Evolutionary conservation across 2,113 vertebrate species (phyloP).

Genomic region (Parotia lawesii): DNA sequence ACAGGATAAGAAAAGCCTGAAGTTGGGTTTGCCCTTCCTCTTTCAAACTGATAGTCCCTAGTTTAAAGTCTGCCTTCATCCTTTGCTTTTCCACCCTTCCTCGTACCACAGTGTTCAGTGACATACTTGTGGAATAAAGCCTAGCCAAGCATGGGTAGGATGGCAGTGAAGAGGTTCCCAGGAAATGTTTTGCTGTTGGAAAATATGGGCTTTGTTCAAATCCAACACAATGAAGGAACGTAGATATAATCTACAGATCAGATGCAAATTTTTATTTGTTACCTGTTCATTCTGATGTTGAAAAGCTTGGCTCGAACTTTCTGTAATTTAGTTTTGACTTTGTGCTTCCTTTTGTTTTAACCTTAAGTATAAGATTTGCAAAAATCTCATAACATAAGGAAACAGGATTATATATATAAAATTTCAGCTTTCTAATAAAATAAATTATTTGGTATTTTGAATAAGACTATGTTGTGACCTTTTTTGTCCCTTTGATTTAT

Average conservation of each 20-base stretch:
- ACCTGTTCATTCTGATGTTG: neutral
- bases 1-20: neutral
- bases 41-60: neutral
- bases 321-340: neutral
- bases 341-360: neutral
- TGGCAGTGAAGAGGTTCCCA: neutral
- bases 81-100: neutral
- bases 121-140: neutral
- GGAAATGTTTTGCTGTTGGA: neutral
- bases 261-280: neutral
- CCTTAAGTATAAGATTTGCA: neutral
- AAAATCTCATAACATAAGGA: neutral
- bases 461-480: neutral
- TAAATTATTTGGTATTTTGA: neutral
- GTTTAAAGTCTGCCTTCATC: neutral
- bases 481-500: neutral
- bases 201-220: neutral
- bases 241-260: neutral
- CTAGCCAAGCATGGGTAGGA: neutral
- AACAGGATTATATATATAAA: neutral
- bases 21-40: neutral
- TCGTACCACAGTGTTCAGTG: neutral
- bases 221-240: neutral
- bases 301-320: neutral
- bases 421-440: neutral